Evolutionary conservation across 2,888 invertebrate genomes (phyloP).

Genomic region (Volucella zonaria): DNA sequence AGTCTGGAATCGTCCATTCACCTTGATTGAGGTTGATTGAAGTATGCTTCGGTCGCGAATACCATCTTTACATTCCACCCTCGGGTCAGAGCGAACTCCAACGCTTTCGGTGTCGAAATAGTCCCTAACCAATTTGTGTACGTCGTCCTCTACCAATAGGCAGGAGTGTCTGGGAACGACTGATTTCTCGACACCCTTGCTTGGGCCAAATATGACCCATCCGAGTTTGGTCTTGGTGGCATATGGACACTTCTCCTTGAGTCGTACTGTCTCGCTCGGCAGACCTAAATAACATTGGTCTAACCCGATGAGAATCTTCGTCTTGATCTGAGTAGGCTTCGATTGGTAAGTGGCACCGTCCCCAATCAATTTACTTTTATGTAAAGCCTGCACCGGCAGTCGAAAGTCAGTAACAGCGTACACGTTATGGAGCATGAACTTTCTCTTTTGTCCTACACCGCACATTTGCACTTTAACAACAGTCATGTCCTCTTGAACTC

Average conservation of each 20-base stretch:
- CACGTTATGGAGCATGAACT: conserved; percentile 24
- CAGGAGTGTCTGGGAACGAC: background rate
- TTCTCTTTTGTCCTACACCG: conserved; percentile 26
- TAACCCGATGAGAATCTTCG: conserved; percentile 8
- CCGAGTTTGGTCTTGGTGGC: conserved; percentile 61
- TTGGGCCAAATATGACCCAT: conserved; percentile 51
- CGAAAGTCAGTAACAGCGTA: conserved; percentile 28
- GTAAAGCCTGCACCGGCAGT: background rate
- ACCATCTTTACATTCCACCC: conserved; percentile 1
- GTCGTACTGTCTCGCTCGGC: conserved; percentile 21
- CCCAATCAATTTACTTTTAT: conserved; percentile 4
- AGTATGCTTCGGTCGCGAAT: conserved; percentile 20
- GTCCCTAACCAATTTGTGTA: conserved; percentile 29
- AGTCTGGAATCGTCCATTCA: conserved; percentile 51
- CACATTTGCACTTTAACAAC: conserved; percentile 57
- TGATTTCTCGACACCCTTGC: background rate
- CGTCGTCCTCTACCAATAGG: conserved; percentile 24
- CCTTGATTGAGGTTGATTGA: conserved; percentile 26
- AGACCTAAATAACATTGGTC: too few species aligned
- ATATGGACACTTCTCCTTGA: conserved; percentile 23
- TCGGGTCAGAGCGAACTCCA: too few species aligned
- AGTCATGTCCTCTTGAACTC: conserved; percentile 41
- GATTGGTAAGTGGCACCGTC: conserved; percentile 12
- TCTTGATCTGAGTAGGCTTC: conserved; percentile 24
- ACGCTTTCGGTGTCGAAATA: conserved; percentile 9